Evolutionary conservation across 1,140 invertebrate species (phyloP).

Genomic region (Wasmannia auropunctata): DNA sequence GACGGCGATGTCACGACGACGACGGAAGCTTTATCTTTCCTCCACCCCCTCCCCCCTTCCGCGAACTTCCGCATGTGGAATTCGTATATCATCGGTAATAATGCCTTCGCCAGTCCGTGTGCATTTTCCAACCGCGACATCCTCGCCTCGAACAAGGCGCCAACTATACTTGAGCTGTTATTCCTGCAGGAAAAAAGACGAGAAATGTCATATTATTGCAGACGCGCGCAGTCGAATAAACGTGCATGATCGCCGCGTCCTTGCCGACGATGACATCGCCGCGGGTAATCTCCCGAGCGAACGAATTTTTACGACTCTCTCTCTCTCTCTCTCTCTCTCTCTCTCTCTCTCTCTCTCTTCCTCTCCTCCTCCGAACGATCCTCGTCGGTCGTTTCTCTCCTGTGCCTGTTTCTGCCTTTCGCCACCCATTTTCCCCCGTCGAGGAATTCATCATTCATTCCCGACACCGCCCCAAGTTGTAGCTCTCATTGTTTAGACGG

Average conservation of each 20-base stretch:
- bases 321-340: not conserved
- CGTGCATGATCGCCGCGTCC: constrained; percentile 25
- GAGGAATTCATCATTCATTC: constrained; percentile 38
- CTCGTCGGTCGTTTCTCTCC: constrained; percentile 27
- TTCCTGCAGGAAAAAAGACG: not conserved
- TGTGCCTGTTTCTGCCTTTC: constrained; percentile 2
- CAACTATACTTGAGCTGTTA: constrained; percentile 18
- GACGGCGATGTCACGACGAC: not conserved
- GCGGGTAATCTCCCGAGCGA: constrained; percentile 41
- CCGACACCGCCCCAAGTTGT: not conserved
- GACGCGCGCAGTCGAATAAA: not conserved
- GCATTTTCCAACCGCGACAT: not conserved
- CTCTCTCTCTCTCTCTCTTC: no score
- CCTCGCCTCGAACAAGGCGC: constrained; percentile 12
- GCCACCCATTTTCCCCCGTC: not conserved
- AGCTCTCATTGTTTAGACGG: constrained; percentile 31
- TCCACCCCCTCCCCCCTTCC: no score
- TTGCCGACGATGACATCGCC: constrained; percentile 27
- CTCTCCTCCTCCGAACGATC: constrained; percentile 18
- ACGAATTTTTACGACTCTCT: constrained; percentile 61
- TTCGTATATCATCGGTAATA: constrained; percentile 58
- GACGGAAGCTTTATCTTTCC: not conserved
- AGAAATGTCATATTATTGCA: constrained; percentile 24
- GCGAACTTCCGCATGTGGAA: constrained; percentile 13
- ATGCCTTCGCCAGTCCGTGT: constrained; percentile 11